These are phyloP conservation scores for Torymus aiolomorphi DNA, from an alignment of 2,888 invertebrate genomes.

Conservation along the genomic window DNA sequence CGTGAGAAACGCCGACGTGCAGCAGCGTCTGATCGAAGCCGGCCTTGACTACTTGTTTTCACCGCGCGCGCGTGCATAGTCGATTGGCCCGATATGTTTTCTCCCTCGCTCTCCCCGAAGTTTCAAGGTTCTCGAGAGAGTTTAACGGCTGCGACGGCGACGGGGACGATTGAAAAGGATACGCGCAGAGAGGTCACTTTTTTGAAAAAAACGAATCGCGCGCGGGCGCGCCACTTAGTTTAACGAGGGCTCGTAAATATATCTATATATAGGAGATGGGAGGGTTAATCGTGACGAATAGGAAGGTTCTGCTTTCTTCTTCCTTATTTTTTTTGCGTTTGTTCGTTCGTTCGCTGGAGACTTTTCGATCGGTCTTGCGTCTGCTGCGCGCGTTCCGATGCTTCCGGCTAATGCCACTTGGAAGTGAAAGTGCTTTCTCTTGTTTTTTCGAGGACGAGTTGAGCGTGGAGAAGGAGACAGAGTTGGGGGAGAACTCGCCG, in stretches of 20 bases:
- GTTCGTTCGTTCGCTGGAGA: background rate
- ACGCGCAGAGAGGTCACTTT: background rate
- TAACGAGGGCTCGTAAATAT: slow-evolving; percentile 27
- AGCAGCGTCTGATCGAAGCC: background rate
- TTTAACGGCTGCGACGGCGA: background rate
- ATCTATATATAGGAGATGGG: background rate
- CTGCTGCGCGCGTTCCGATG: background rate
- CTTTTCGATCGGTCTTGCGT: no score
- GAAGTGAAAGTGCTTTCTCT: slow-evolving; percentile 49
- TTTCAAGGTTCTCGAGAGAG: slow-evolving; percentile 6
- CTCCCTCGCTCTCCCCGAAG: slow-evolving; percentile 1
- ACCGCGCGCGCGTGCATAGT: background rate
- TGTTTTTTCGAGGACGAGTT: slow-evolving; percentile 11
- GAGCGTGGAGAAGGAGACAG: no score
- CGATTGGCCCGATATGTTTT: slow-evolving; percentile 11
- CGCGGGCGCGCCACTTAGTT: slow-evolving; percentile 23
- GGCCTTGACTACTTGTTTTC: slow-evolving; percentile 32
- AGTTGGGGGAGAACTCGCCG: no score
- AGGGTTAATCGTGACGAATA: slow-evolving; percentile 17
- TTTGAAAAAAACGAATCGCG: background rate
- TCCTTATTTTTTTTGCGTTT: background rate
- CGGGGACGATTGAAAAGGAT: background rate
- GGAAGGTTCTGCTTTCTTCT: slow-evolving; percentile 5
- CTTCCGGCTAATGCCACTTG: slow-evolving; percentile 28
- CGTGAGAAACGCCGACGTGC: background rate